Evolutionary conservation across 2,888 invertebrate species (phyloP), one percentile per base, ranked within the genome.

Genomic region (Volucella inanis): DNA sequence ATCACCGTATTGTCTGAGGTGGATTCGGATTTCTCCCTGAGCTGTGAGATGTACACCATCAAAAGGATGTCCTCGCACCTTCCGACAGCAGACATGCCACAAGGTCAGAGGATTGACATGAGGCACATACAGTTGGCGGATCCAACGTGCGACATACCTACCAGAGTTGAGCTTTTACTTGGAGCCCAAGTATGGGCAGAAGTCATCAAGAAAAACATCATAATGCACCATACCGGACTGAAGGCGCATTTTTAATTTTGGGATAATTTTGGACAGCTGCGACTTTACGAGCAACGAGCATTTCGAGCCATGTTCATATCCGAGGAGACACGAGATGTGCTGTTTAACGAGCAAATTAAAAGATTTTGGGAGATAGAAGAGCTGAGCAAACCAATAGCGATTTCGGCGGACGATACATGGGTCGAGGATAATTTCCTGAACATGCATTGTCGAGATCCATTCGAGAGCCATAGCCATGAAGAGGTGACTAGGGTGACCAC

Each of bases 181-280:
- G 68, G 68, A 31, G 55, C 68, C 3, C 54, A 55, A 31, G 68
- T 55, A 2, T 68, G 55, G 68, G 55, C 54, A 14, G 68, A 68
- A n/a, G 38, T 55, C 11, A 52, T 54, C 18, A 52, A 54, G 54
- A 43, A 43, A 52, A 41, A 54, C 9, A 22, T 67, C 67, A 62
- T 15, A 15, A 38, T 38, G 18, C 47, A 47, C 52, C 15, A 15
- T n/a, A 47, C 72, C 43, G 62, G 64, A 1, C 38, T 64, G 64
- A 64, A 49, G 38, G 49, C 39, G 64, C 64, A 39, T 1, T 52
- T 43, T 31, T 31, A 61, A 9, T 61, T 14, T 3, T 67, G 62
- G n/a, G 54, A 54, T 3, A 39, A 39, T 14, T 67, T 54, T 18
- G 65, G 52, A 12, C 41, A 18, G 41, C 11, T 67, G 14, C 52